A percentile compares a stretch with the other conserved stretches of the same genome.
These are phyloP conservation scores for Psilanteris sp. DNA, from an alignment of 1,140 invertebrate genomes.

Conservation along the genomic window DNA sequence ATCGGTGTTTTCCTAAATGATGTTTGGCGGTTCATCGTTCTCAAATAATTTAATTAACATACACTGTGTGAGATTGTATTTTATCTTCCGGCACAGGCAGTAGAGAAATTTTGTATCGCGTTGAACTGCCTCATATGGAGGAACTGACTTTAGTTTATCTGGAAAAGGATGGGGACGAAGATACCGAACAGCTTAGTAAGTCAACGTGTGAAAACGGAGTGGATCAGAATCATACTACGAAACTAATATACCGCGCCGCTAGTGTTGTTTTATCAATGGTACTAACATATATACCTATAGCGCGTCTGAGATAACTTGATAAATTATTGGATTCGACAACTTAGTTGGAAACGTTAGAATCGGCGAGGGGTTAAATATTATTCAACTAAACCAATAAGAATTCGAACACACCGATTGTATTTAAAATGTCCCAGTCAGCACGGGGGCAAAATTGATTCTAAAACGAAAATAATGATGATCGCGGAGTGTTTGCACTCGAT, in stretches of 20 bases:
- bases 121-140: slow-evolving; percentile 93
- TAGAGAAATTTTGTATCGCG: slow-evolving; percentile 93
- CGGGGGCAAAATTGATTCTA: no score
- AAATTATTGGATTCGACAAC: no score
- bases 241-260: slow-evolving; percentile 51
- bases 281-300: slow-evolving; percentile 59
- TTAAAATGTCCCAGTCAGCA: no score
- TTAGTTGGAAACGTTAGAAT: no score
- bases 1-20: slow-evolving; percentile 7
- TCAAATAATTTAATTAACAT: slow-evolving; percentile 12
- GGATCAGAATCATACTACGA: slow-evolving; percentile 50
- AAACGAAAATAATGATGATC: no score
- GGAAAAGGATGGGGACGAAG: slow-evolving; percentile 84
- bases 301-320: slow-evolving; percentile 14
- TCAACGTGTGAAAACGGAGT: slow-evolving; percentile 75
- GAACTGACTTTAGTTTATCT: slow-evolving; percentile 93
- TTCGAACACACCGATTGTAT: no score
- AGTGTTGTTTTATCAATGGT: slow-evolving; percentile 43
- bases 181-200: slow-evolving; percentile 84
- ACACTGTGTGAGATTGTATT: slow-evolving; percentile 50
- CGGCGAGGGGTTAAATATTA: no score
- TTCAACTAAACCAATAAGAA: no score
- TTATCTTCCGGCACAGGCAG: slow-evolving; percentile 78
- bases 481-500: no score
- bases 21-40: slow-evolving; percentile 23